Conservation (phyloP, 2,797 vertebrate genomes). For the Okamejei kenojei region DNA sequence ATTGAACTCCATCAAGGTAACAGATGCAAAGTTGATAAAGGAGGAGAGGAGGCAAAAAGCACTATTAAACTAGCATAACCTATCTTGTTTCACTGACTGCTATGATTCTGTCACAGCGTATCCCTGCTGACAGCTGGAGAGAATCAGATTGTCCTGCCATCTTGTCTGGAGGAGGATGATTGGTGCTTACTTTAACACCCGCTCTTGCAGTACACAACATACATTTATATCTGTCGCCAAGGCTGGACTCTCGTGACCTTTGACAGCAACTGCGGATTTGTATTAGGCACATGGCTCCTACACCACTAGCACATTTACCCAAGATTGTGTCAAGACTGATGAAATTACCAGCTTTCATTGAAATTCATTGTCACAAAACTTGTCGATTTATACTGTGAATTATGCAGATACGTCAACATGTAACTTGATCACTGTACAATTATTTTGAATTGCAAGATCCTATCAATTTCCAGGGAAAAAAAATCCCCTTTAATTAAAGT, state of each 20-base stretch:
- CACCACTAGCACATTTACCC: background rate
- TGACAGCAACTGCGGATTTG: constrained; percentile 28
- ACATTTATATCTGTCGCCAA: constrained; percentile 8
- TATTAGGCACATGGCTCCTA: constrained; percentile 9
- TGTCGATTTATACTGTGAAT: background rate
- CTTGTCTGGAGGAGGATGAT: constrained; percentile 16
- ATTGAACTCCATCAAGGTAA: background rate
- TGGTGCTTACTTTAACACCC: constrained; percentile 15
- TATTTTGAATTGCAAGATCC: background rate
- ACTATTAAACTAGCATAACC: background rate
- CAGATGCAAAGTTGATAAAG: background rate
- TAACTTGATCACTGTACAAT: background rate
- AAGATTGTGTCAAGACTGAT: constrained; percentile 10
- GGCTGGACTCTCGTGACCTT: constrained; percentile 14
- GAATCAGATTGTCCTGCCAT: constrained; percentile 15
- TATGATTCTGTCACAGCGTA: background rate
- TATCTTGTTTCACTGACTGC: constrained; percentile 18
- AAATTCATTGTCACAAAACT: background rate
- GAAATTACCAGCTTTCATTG: background rate
- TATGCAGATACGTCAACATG: background rate
- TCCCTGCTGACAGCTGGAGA: constrained; percentile 18
- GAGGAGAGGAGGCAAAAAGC: background rate
- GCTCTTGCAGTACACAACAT: background rate
- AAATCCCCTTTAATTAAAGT: background rate
- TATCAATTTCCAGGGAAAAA: background rate